These are phyloP conservation scores for Pammene aurita DNA, from an alignment of 2,888 invertebrate species.

Conservation along the genomic window DNA sequence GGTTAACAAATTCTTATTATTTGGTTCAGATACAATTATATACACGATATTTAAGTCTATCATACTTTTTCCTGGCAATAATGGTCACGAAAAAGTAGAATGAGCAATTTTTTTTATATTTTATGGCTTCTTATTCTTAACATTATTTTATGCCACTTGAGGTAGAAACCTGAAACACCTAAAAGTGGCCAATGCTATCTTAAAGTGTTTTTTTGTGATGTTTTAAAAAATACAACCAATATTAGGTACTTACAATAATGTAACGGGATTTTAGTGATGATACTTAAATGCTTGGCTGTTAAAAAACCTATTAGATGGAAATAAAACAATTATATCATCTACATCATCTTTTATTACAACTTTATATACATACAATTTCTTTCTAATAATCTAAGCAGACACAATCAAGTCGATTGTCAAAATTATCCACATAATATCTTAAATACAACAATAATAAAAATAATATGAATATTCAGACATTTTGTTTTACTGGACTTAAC, in stretches of 20 bases:
- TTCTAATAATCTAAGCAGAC: slow-evolving; percentile 43
- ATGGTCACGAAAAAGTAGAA: too few relatives aligned
- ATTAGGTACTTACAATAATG: slow-evolving; percentile 20
- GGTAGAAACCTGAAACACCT: not conserved
- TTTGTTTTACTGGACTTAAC: slow-evolving; percentile 18
- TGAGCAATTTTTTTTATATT: too few relatives aligned
- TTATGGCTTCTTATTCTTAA: too few relatives aligned
- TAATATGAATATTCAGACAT: slow-evolving; percentile 10
- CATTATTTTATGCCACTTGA: too few relatives aligned
- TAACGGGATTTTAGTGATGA: not conserved
- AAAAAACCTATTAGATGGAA: not conserved
- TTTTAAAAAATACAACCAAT: slow-evolving; percentile 15
- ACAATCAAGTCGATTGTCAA: slow-evolving; percentile 34
- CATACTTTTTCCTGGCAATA: too few relatives aligned
- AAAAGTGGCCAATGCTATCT: not conserved
- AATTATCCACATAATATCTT: slow-evolving; percentile 18
- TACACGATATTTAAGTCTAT: too few relatives aligned
- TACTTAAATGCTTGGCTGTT: not conserved
- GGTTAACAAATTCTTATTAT: too few relatives aligned
- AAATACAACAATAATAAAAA: slow-evolving; percentile 22
- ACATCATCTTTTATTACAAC: slow-evolving; percentile 62
- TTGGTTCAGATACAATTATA: too few relatives aligned
- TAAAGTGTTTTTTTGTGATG: slow-evolving; percentile 1
- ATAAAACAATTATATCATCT: slow-evolving; percentile 32
- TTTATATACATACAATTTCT: slow-evolving; percentile 63